Evolutionary conservation across 64 coral and sea anemone species (phyloP).

Genomic region (Orbicella faveolata): DNA sequence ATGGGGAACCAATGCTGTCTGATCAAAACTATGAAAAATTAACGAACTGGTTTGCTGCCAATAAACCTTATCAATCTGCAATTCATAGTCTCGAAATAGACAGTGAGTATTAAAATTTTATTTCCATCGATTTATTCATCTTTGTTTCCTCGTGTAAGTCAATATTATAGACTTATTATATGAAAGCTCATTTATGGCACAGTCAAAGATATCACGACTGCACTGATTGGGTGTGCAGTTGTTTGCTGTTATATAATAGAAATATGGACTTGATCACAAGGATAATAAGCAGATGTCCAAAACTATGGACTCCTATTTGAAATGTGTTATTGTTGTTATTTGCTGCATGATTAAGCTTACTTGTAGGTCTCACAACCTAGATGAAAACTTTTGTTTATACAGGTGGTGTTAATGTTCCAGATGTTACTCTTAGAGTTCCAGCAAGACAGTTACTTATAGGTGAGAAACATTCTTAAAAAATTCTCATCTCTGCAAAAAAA

Average conservation of each 20-base stretch:
- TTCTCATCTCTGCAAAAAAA: not conserved
- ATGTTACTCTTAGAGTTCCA: conserved; percentile 86
- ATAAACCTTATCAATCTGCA: conserved; percentile 52
- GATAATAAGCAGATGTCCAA: too few relatives aligned
- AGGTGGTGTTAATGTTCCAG: conserved; percentile 81
- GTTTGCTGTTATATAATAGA: too few relatives aligned
- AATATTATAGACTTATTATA: too few relatives aligned
- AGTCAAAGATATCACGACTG: too few relatives aligned
- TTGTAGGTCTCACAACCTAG: not conserved
- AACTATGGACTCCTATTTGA: too few relatives aligned
- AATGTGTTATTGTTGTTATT: too few relatives aligned
- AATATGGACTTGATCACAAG: too few relatives aligned
- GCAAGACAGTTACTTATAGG: conserved; percentile 79
- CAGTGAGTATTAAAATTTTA: conserved; percentile 46
- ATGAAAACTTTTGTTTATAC: not conserved
- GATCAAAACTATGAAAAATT: conserved; percentile 90
- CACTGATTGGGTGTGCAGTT: too few relatives aligned
- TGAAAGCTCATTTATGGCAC: too few relatives aligned
- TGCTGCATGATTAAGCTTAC: too few relatives aligned
- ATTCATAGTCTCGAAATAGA: conserved; percentile 88
- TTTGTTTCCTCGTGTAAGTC: too few relatives aligned
- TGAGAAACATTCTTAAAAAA: conserved; percentile 15
- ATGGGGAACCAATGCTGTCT: conserved; percentile 57
- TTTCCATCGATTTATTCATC: not conserved
- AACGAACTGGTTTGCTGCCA: conserved; percentile 69